Evolutionary conservation across 2,888 invertebrate genomes (phyloP).

Genomic region (Drosophila vallismaia): DNA sequence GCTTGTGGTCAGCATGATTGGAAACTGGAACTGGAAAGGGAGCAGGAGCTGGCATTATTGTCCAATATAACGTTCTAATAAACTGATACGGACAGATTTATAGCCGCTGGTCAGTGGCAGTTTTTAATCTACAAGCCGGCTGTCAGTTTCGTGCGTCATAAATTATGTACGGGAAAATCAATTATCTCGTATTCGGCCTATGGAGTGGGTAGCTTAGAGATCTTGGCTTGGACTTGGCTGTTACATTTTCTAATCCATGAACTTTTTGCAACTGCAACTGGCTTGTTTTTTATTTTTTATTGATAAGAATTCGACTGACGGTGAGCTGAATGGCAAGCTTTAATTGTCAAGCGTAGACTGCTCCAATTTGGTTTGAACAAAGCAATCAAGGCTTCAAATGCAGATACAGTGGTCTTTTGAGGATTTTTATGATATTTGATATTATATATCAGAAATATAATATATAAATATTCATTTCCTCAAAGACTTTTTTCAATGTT

Average conservation of each 20-base stretch:
- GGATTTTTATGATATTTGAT: background rate
- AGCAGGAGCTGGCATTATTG: slow-evolving; percentile 35
- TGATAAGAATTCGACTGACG: slow-evolving; percentile 64
- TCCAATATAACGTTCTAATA: slow-evolving; percentile 54
- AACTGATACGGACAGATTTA: slow-evolving; percentile 68
- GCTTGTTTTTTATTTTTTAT: slow-evolving; percentile 37
- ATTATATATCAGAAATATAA: no score
- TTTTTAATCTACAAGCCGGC: slow-evolving; percentile 65
- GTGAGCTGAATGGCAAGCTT: slow-evolving; percentile 42
- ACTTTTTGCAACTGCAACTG: slow-evolving; percentile 61
- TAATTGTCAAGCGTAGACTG: slow-evolving; percentile 50
- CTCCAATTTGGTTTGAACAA: slow-evolving; percentile 44
- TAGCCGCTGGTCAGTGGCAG: slow-evolving; percentile 60
- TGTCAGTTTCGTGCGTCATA: slow-evolving; percentile 77
- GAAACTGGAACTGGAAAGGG: slow-evolving; percentile 40
- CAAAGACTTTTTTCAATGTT: background rate
- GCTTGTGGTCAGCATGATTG: slow-evolving; percentile 50
- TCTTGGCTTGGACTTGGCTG: slow-evolving; percentile 28
- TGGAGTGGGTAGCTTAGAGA: slow-evolving; percentile 36
- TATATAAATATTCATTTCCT: background rate
- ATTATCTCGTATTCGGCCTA: slow-evolving; percentile 63
- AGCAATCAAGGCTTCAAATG: slow-evolving; percentile 32
- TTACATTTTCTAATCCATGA: slow-evolving; percentile 63
- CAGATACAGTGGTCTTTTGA: slow-evolving; percentile 18
- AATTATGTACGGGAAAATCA: slow-evolving; percentile 78